Evolutionary conservation across 2,888 invertebrate species (phyloP), one percentile per base, ranked within the genome.

Genomic region (Achlya flavicornis): DNA sequence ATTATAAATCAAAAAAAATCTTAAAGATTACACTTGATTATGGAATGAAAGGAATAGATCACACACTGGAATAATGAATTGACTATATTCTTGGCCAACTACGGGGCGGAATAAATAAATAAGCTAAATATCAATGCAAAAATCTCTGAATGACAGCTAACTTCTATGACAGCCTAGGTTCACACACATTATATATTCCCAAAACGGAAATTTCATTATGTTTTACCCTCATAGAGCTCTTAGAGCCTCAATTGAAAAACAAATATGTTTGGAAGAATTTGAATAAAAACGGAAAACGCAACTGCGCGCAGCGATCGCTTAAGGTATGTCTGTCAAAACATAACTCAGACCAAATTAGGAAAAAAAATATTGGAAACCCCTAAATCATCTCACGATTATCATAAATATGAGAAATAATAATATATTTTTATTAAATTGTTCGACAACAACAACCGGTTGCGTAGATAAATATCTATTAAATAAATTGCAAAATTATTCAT

Each of bases 401-500:
- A 80, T 81, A 80, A 79, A 66, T 77, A 71, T 71, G 38, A 63
- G 72, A 66, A 64, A 76, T 79, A 71, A 73, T 72, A 76, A 75
- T 79, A 81, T 79, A 79, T 80, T 77, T 80, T 77, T 72, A 78
- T 74, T 75, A 79, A 75, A 72, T 70, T 72, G n/a, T 77, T 77
- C 78, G 72, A 69, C 73, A 73, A 68, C 69, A 72, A 0, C 7
- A 19, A 53, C 53, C 19, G 53, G 53, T 53, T 53, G 53, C 53
- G 7, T 19, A 19, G 53, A 48, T 48, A 48, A n/a, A n/a, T n/a
- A 53, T 53, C 48, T 53, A 19, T 53, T 53, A 53, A 8, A 53
- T 53, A 53, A 19, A 53, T 79, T 70, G 80, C 72, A 64, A 69
- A 80, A 77, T 73, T 77, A 81, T 81, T 79, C 74, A 78, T 76